Percentiles rank a stretch among this genome's conserved stretches.
These are phyloP conservation scores for Agonopterix heracliana DNA, from an alignment of 2,888 invertebrate species.

Conservation along the genomic window DNA sequence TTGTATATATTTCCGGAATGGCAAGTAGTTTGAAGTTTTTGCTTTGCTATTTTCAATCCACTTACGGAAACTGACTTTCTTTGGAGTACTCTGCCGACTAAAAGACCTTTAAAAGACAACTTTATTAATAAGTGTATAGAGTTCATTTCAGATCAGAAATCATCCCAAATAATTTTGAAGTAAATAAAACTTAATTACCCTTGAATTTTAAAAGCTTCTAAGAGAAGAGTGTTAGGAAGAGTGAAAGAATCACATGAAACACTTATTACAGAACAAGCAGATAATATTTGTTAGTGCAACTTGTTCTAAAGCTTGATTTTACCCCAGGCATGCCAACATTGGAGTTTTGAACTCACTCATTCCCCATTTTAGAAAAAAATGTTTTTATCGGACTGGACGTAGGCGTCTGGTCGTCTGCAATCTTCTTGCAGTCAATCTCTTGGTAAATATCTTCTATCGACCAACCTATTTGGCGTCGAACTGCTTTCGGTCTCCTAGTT, in stretches of 20 bases:
- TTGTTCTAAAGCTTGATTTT: constrained; percentile 1
- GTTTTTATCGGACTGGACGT: constrained; percentile 65
- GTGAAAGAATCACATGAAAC: too few relatives aligned
- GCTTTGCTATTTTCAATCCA: constrained; percentile 64
- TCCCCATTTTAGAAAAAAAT: constrained; percentile 63
- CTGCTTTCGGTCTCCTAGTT: constrained; percentile 53
- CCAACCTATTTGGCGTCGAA: constrained; percentile 69
- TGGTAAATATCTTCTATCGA: constrained; percentile 70
- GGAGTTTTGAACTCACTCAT: constrained; percentile 61
- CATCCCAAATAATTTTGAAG: background rate
- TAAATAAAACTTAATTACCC: constrained; percentile 4
- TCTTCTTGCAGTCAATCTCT: constrained; percentile 64
- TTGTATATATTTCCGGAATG: constrained; percentile 74
- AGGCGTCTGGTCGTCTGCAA: constrained; percentile 54
- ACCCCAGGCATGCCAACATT: constrained; percentile 58
- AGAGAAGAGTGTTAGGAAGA: too few relatives aligned
- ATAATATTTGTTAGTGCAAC: background rate
- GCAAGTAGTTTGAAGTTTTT: constrained; percentile 78
- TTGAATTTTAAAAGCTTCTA: constrained; percentile 19
- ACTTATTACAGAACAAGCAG: too few relatives aligned
- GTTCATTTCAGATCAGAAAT: background rate
- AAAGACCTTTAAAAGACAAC: constrained; percentile 36
- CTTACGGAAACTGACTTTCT: constrained; percentile 64
- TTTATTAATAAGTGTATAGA: background rate
- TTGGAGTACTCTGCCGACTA: constrained; percentile 65